Evolutionary conservation across 64 coral and sea anemone genomes (phyloP).

Genomic region (Anthopleura sola): DNA sequence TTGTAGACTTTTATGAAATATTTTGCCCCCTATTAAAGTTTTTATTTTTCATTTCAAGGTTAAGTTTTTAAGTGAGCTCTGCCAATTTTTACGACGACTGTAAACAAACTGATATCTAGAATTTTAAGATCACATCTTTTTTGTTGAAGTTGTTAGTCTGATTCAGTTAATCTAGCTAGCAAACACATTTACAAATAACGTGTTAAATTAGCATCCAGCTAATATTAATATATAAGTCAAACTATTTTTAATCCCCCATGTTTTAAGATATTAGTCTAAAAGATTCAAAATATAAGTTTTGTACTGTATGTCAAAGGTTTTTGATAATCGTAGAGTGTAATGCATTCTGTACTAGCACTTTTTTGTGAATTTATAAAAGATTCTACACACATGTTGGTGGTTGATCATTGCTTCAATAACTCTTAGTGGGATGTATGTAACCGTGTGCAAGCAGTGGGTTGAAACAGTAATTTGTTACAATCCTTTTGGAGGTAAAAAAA

Average conservation of each 20-base stretch:
- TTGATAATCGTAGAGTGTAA: neutral
- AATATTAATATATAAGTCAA: no score
- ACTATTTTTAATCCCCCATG: no score
- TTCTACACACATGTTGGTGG: neutral
- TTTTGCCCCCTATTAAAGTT: neutral
- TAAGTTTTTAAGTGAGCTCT: no score
- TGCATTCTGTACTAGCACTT: neutral
- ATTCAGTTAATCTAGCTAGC: neutral
- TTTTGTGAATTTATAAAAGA: conserved; percentile 4
- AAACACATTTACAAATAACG: neutral
- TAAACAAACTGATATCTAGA: no score
- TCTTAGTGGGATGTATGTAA: neutral
- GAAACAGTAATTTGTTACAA: neutral
- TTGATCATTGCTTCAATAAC: neutral
- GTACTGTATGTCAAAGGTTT: neutral
- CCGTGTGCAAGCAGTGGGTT: neutral
- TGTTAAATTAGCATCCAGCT: neutral
- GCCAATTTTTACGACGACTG: no score
- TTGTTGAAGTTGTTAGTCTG: neutral
- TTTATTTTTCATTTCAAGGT: neutral
- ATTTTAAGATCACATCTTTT: neutral
- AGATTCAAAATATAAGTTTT: neutral
- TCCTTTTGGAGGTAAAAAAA: neutral
- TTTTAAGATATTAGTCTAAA: no score
- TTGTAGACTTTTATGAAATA: neutral